phyloP scores from a whole-genome alignment of 2,888 invertebrate species.

The Bimastos eiseni region DNA sequence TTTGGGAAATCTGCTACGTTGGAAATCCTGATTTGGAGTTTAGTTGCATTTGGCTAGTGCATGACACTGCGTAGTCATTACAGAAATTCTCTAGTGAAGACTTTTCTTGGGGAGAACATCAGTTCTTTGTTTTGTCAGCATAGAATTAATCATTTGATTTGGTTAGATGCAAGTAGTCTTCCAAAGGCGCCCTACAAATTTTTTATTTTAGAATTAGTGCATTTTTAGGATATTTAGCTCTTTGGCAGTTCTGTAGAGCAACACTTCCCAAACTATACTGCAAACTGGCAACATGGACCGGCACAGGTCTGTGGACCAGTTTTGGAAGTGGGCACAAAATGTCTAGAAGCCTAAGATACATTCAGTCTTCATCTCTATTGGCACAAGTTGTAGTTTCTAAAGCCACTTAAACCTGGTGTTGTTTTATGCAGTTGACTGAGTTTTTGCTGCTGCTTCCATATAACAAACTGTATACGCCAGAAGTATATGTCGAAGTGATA shows the following conservation, averaged over 20 bases:
- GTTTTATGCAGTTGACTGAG: constrained; percentile 7
- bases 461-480: background rate
- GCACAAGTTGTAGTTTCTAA: background rate
- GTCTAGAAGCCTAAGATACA: background rate
- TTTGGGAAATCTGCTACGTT: background rate
- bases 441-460: background rate
- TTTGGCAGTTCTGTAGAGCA: background rate
- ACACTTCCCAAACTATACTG: too few relatives aligned
- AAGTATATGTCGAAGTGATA: background rate
- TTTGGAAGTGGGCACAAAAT: too few relatives aligned
- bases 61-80: background rate
- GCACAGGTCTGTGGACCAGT: too few relatives aligned
- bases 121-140: background rate
- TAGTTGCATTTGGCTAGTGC: background rate
- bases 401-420: background rate
- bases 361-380: background rate
- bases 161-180: background rate
- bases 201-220: background rate
- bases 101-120: background rate
- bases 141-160: background rate
- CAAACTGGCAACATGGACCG: too few relatives aligned
- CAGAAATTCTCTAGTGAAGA: background rate
- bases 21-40: background rate
- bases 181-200: background rate
- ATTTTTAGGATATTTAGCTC: background rate